Evolutionary conservation across 2,888 invertebrate species (phyloP), one percentile per base, ranked within the genome.

Genomic region (Stenotaenia linearis): DNA sequence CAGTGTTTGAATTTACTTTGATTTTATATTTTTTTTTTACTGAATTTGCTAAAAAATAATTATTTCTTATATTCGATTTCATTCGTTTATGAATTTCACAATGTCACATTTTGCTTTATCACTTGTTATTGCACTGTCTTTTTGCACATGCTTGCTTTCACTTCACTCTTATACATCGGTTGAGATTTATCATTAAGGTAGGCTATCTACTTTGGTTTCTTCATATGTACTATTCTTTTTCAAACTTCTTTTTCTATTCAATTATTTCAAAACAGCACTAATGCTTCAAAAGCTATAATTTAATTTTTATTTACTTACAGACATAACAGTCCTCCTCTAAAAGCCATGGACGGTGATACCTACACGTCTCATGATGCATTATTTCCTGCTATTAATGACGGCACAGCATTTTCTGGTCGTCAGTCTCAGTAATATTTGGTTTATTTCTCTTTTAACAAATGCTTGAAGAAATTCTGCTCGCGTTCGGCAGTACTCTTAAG

Each of bases 271-370:
- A 3, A 50, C 18, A 50, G 69, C 69, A 69, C 69, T 69, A 69
- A 69, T 69, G 69, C 69, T 69, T 69, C n/a, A 25, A 69, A 45
- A 4, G 69, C 69, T 28, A 15, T 69, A 69, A 69, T 69, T 28
- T 7, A 69, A 69, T 69, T 69, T 69, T 69, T 69, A 69, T 69
- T 69, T 69, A 28, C 69, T 69, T 69, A 10, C 69, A 69, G 69
- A 69, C 69, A 69, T 69, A 69, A 69, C 69, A 28, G 69, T 28
- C 28, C 69, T 56, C 23, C 56, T 69, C 28, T 69, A 69, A 69
- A 28, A 69, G 4, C 23, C 23, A 69, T 69, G 69, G 69, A 69
- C 28, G 25, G 15, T 69, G 69, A 28, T 25, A 28, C 25, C 69
- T 69, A 69, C 69, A 69, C 23, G 28, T 69, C 69, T 69, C 69